These are phyloP conservation scores for Tetragonula carbonaria DNA, from an alignment of 2,888 invertebrate species.

Conservation along the genomic window DNA sequence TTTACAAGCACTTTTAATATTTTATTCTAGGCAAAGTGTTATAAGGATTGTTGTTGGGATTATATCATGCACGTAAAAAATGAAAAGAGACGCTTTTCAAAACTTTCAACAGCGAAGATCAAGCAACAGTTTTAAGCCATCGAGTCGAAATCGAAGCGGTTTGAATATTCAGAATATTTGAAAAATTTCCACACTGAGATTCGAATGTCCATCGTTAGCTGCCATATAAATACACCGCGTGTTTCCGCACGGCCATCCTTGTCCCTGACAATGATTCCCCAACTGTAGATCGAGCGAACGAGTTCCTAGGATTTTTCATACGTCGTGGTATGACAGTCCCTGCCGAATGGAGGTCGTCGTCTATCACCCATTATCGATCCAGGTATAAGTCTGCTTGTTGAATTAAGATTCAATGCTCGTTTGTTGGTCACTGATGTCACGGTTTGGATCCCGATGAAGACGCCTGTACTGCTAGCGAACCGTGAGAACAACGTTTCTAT, in stretches of 20 bases:
- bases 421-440: not conserved
- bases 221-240: conserved; percentile 2
- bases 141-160: too few species aligned
- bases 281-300: not conserved
- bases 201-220: too few species aligned
- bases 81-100: conserved; percentile 45
- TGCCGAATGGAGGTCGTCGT: not conserved
- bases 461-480: not conserved
- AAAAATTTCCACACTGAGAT: too few species aligned
- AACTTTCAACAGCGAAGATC: too few species aligned
- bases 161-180: too few species aligned
- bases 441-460: conserved; percentile 6
- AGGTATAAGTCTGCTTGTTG: not conserved
- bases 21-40: too few species aligned
- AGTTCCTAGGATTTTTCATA: not conserved
- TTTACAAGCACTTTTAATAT: too few species aligned
- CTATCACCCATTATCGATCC: not conserved
- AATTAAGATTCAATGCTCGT: conserved; percentile 9
- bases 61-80: conserved; percentile 30
- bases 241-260: conserved; percentile 16
- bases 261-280: not conserved
- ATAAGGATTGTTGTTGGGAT: too few species aligned
- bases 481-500: conserved; percentile 12
- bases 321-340: not conserved
- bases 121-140: too few species aligned